Conservation (phyloP, 2,888 invertebrate genomes). For the Cosmorhoe ocellata region DNA sequence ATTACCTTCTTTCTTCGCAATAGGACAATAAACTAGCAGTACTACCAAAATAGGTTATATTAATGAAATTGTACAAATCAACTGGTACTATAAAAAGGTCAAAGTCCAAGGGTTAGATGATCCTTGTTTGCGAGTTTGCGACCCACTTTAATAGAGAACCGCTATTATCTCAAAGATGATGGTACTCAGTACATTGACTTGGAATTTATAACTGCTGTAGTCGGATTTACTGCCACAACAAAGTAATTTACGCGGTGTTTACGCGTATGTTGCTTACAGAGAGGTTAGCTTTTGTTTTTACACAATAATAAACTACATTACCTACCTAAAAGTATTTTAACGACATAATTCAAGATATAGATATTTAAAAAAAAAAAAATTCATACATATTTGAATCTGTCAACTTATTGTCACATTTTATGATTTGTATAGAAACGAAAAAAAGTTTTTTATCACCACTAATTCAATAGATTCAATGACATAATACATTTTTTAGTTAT, state of each 20-base stretch:
- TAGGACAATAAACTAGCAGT: too few relatives aligned
- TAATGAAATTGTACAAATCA: too few relatives aligned
- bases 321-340: too few relatives aligned
- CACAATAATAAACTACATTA: not conserved
- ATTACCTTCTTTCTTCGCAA: too few relatives aligned
- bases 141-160: slow-evolving; percentile 6
- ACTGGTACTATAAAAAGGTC: too few relatives aligned
- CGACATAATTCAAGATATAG: too few relatives aligned
- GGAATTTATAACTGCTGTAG: slow-evolving; percentile 43
- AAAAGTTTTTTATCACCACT: too few relatives aligned
- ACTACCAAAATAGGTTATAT: too few relatives aligned
- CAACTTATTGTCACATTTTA: too few relatives aligned
- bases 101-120: not conserved
- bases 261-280: slow-evolving; percentile 19
- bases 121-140: slow-evolving; percentile 2
- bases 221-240: slow-evolving; percentile 45
- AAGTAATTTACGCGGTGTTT: slow-evolving; percentile 44
- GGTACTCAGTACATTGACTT: slow-evolving; percentile 33
- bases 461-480: slow-evolving; percentile 62
- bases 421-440: too few relatives aligned
- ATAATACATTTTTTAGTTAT: slow-evolving; percentile 71
- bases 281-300: not conserved
- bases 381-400: too few relatives aligned
- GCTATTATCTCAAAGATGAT: slow-evolving; percentile 33
- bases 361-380: too few relatives aligned